phyloP scores from a whole-genome alignment of 1,140 invertebrate species.

The Pteromalus puparum region DNA sequence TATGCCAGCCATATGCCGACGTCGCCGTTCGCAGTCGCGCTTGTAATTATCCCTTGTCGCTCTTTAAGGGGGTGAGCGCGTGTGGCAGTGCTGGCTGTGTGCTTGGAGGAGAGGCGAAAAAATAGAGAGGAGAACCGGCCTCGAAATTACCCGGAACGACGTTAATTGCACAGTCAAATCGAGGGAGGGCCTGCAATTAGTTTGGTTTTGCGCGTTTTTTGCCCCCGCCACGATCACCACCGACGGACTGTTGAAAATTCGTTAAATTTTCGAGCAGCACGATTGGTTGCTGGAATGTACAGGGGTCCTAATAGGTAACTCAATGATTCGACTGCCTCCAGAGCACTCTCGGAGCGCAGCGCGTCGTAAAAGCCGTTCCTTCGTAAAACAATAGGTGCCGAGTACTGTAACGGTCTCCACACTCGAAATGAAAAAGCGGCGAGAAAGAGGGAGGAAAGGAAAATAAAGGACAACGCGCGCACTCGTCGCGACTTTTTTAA shows the following conservation, averaged over 20 bases:
- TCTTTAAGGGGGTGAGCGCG: background rate
- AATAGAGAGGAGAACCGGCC: background rate
- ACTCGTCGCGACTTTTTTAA: background rate
- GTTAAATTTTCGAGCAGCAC: too few species aligned
- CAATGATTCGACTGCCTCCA: too few species aligned
- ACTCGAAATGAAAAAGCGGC: too few species aligned
- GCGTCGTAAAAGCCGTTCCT: too few species aligned
- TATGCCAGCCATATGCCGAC: slow-evolving; percentile 36
- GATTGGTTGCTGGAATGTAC: too few species aligned
- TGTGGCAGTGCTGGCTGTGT: too few species aligned
- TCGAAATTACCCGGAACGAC: background rate
- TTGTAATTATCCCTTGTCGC: slow-evolving; percentile 35
- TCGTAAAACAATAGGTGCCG: background rate
- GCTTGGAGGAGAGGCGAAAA: background rate
- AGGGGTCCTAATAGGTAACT: too few species aligned
- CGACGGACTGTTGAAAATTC: background rate
- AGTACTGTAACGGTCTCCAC: background rate
- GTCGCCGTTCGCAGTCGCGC: background rate
- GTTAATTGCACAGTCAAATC: slow-evolving; percentile 11
- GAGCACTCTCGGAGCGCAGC: too few species aligned
- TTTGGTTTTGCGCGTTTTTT: background rate
- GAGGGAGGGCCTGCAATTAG: background rate
- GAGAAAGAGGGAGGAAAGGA: background rate
- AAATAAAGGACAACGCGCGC: background rate
- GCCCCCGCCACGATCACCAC: background rate